These are phyloP conservation scores for Argyrosomus japonicus DNA, from an alignment of 2,113 vertebrate genomes.

Conservation along the genomic window DNA sequence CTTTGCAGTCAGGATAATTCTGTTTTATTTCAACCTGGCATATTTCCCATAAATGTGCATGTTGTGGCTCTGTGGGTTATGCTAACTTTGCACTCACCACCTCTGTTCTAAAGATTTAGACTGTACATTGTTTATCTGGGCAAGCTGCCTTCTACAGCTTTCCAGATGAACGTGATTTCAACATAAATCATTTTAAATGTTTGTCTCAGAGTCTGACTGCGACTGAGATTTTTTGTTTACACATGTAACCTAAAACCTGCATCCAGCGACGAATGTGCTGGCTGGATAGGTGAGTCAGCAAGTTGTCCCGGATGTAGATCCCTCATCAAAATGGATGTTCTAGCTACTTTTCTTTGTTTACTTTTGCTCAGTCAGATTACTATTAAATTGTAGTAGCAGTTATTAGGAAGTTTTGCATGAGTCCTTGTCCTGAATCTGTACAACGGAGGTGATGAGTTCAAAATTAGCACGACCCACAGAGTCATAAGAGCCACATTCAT, in stretches of 20 bases:
- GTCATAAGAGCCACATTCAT: background rate
- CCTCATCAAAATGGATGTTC: background rate
- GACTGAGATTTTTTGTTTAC: too few species aligned
- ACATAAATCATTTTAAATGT: background rate
- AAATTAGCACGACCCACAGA: background rate
- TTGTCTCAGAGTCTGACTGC: background rate
- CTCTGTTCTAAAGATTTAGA: background rate
- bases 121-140: background rate
- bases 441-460: background rate
- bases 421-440: background rate
- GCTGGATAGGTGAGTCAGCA: background rate
- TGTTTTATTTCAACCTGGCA: background rate
- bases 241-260: background rate
- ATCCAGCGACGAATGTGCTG: background rate
- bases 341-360: too few species aligned
- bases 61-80: background rate
- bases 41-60: background rate
- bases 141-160: background rate
- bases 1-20: background rate
- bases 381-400: background rate
- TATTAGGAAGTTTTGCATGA: background rate
- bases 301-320: background rate
- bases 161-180: background rate
- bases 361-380: too few species aligned
- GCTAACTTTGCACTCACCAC: background rate